Conservation (phyloP, 2,797 vertebrate species). For the Loris lydekkerianus region DNA sequence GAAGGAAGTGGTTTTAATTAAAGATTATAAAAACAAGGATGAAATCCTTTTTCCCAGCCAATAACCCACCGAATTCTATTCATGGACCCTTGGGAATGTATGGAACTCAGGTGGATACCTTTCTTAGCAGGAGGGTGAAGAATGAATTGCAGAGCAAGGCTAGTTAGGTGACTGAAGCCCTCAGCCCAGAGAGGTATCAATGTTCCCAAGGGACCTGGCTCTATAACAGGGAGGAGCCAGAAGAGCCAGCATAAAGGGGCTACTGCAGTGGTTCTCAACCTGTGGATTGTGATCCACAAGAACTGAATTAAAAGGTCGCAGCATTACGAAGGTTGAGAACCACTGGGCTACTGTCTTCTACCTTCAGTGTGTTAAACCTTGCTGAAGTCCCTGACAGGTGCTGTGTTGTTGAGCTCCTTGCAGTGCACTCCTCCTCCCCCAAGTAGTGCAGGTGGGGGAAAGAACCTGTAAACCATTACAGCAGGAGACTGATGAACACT, state of each 20-base stretch:
- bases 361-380: neutral
- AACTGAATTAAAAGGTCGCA: too few species aligned
- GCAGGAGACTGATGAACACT: neutral
- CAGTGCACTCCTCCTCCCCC: neutral
- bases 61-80: neutral
- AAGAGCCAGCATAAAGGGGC: too few species aligned
- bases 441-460: neutral
- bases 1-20: conserved; percentile 41
- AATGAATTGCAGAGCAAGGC: neutral
- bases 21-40: conserved; percentile 47
- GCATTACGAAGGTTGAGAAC: too few species aligned
- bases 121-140: neutral
- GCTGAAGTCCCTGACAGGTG: neutral
- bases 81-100: neutral
- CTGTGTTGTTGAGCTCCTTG: neutral
- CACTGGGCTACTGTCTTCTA: neutral
- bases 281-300: too few species aligned
- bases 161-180: neutral
- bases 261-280: too few species aligned
- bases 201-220: neutral
- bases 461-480: neutral
- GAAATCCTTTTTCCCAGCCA: neutral
- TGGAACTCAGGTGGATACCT: neutral
- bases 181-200: neutral
- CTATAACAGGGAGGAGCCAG: neutral